These are phyloP conservation scores for Timema podura DNA, from an alignment of 2,888 invertebrate species.

Conservation along the genomic window DNA sequence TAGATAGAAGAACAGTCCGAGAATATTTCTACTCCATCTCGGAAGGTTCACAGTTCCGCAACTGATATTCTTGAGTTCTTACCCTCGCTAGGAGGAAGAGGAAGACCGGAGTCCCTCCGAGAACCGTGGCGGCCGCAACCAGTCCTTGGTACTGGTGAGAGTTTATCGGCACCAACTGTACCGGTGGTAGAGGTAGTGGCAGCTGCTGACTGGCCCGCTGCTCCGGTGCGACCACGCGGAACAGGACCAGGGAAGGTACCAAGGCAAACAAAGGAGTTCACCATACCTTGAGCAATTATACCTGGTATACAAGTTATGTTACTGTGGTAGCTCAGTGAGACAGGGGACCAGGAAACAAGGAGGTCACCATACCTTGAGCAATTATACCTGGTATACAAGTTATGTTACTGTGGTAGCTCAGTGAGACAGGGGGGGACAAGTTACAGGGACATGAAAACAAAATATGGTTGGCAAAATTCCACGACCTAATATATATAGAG, in stretches of 20 bases:
- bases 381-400: too few species aligned
- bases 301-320: too few species aligned
- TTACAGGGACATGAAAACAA: too few species aligned
- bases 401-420: slow-evolving; percentile 44
- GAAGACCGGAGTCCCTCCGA: slow-evolving; percentile 62
- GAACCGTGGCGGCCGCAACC: slow-evolving; percentile 52
- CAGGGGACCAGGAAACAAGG: slow-evolving; percentile 47
- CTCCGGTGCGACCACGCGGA: slow-evolving; percentile 46
- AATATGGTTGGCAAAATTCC: too few species aligned
- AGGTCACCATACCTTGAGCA: slow-evolving; percentile 42
- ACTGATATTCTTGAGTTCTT: too few species aligned
- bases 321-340: slow-evolving; percentile 44
- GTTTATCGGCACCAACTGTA: slow-evolving; percentile 45
- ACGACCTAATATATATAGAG: too few species aligned
- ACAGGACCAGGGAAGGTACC: slow-evolving; percentile 46
- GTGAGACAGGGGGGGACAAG: slow-evolving; percentile 48
- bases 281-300: slow-evolving; percentile 40
- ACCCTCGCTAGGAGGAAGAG: slow-evolving; percentile 66
- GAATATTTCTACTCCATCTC: too few species aligned
- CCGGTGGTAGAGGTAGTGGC: slow-evolving; percentile 44
- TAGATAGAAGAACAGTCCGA: too few species aligned
- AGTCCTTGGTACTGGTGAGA: slow-evolving; percentile 51
- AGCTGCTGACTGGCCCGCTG: slow-evolving; percentile 47
- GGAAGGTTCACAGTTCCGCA: too few species aligned
- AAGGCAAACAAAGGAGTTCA: slow-evolving; percentile 44